Conservation (phyloP, 2,888 invertebrate species). For the Metallyticus violacea region DNA sequence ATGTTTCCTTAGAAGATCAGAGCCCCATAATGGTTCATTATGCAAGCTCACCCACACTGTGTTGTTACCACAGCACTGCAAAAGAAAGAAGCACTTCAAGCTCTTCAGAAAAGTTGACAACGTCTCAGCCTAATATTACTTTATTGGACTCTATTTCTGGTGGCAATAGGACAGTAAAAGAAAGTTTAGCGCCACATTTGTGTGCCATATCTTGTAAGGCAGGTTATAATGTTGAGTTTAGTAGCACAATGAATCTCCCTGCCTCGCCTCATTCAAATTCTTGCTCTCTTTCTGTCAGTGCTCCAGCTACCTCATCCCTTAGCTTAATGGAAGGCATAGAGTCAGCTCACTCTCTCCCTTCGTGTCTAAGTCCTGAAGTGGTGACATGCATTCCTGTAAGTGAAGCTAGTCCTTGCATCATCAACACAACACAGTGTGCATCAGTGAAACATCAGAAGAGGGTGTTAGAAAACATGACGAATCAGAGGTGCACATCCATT, state of each 20-base stretch:
- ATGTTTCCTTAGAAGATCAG: constrained; percentile 41
- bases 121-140: constrained; percentile 33
- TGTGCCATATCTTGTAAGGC: constrained; percentile 62
- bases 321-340: constrained; percentile 21
- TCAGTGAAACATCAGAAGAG: constrained; percentile 55
- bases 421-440: constrained; percentile 51
- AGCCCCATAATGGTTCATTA: constrained; percentile 45
- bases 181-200: constrained; percentile 38
- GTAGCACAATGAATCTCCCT: constrained; percentile 39
- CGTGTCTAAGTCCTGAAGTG: neutral
- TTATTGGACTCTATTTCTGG: neutral
- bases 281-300: constrained; percentile 57
- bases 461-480: constrained; percentile 50
- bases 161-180: neutral
- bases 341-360: constrained; percentile 19
- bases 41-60: constrained; percentile 42
- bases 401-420: constrained; percentile 48
- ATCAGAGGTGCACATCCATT: constrained; percentile 40
- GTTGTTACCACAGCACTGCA: constrained; percentile 39
- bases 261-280: constrained; percentile 42
- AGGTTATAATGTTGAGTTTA: constrained; percentile 49
- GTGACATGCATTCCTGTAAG: constrained; percentile 39
- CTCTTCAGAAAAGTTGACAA: constrained; percentile 31
- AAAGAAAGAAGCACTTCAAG: constrained; percentile 18
- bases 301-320: constrained; percentile 58